Percentiles rank a stretch among this genome's conserved stretches.
Conservation (phyloP, 2,797 vertebrate species). For the Hydrophis major region DNA sequence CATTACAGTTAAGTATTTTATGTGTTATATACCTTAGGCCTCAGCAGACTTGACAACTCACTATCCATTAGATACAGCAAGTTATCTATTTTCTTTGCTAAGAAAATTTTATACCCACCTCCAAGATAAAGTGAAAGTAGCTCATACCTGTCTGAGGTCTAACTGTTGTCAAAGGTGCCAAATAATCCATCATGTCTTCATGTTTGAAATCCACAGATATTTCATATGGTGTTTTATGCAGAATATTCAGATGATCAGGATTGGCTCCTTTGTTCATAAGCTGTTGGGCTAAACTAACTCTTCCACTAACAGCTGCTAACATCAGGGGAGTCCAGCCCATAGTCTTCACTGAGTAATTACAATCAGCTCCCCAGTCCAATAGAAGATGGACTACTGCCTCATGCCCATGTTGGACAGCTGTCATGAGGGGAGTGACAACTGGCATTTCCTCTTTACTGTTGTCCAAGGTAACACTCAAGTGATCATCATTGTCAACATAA, state of each 20-base stretch:
- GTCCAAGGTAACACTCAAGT: constrained; percentile 71
- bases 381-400: constrained; percentile 83
- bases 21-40: not conserved
- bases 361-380: constrained; percentile 92
- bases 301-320: constrained; percentile 84
- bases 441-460: constrained; percentile 77
- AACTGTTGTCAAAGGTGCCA: constrained; percentile 90
- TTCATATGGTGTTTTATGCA: constrained; percentile 92
- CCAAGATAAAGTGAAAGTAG: not conserved
- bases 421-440: constrained; percentile 87
- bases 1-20: not conserved
- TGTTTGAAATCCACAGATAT: constrained; percentile 86
- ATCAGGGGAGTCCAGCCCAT: constrained; percentile 92
- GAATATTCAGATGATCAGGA: constrained; percentile 84
- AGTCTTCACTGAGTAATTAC: constrained; percentile 79
- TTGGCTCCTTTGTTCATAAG: constrained; percentile 91
- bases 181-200: constrained; percentile 86
- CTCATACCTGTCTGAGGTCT: constrained; percentile 85
- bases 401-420: constrained; percentile 86
- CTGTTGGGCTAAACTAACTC: constrained; percentile 85
- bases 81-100: not conserved
- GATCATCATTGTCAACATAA: constrained; percentile 82
- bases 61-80: not conserved
- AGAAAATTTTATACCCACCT: not conserved
- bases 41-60: not conserved